Evolutionary conservation across 2,797 vertebrate genomes (phyloP).

Genomic region (Scomberomorus guttatus): DNA sequence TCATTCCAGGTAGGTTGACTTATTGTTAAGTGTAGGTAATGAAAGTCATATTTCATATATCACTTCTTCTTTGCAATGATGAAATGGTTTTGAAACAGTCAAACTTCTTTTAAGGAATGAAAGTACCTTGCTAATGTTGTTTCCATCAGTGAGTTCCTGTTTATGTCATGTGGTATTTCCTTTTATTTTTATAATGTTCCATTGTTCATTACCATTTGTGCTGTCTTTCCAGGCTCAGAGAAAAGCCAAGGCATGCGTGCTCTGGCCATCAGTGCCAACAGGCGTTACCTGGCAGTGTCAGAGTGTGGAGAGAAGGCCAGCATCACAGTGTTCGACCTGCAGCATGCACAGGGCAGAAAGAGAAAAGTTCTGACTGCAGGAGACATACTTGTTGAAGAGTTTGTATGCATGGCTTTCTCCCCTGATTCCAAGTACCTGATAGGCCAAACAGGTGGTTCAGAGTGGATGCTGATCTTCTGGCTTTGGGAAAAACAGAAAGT

Average conservation of each 20-base stretch:
- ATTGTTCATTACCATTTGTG: background rate
- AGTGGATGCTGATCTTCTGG: conserved; percentile 90
- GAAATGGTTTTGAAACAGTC: background rate
- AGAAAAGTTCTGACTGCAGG: conserved; percentile 85
- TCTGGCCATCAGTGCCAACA: conserved; percentile 90
- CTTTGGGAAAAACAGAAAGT: conserved; percentile 94
- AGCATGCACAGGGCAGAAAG: conserved; percentile 87
- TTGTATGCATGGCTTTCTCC: conserved; percentile 92
- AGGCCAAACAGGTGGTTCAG: conserved; percentile 87
- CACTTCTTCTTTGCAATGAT: background rate
- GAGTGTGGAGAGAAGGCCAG: conserved; percentile 86
- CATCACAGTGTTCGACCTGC: conserved; percentile 91
- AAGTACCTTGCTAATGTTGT: background rate
- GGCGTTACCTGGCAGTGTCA: conserved; percentile 91
- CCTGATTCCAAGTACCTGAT: conserved; percentile 91
- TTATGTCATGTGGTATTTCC: background rate
- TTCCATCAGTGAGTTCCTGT: background rate
- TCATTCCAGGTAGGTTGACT: conserved; percentile 88
- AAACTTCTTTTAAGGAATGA: background rate
- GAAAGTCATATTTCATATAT: too few species aligned
- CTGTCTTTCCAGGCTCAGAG: conserved; percentile 85
- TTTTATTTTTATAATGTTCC: background rate
- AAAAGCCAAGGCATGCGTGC: conserved; percentile 88
- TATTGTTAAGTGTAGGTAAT: too few species aligned
- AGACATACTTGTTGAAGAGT: conserved; percentile 82